Percentiles rank a stretch among this genome's conserved stretches.
These are phyloP conservation scores for Microchirus variegatus DNA, from an alignment of 2,797 vertebrate genomes.

Conservation along the genomic window DNA sequence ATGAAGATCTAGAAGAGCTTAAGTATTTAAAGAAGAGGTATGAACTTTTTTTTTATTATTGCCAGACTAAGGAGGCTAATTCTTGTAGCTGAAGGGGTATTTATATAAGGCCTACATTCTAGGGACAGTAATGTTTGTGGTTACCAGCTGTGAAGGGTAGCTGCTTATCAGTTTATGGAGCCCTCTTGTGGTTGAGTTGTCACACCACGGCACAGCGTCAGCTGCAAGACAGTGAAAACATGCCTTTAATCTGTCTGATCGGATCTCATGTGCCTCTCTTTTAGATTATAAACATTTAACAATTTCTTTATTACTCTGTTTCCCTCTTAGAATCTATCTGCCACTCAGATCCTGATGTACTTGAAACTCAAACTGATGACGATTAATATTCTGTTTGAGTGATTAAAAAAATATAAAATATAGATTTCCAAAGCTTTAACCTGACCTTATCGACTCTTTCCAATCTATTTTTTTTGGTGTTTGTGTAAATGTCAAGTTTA, in stretches of 20 bases:
- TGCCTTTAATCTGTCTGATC: neutral
- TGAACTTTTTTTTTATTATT: slow-evolving; percentile 70
- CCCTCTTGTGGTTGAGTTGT: slow-evolving; percentile 60
- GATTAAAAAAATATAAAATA: too few species aligned
- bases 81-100: slow-evolving; percentile 64
- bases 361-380: too few species aligned
- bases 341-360: too few species aligned
- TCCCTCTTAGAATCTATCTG: too few species aligned
- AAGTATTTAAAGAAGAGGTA: slow-evolving; percentile 66
- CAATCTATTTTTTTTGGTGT: too few species aligned
- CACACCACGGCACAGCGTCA: slow-evolving; percentile 15
- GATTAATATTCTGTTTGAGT: too few species aligned
- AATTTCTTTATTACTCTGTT: too few species aligned
- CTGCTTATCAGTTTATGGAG: slow-evolving; percentile 40
- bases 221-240: slow-evolving; percentile 3
- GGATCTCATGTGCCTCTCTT: too few species aligned
- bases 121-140: slow-evolving; percentile 50
- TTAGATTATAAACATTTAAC: too few species aligned
- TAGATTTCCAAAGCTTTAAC: too few species aligned
- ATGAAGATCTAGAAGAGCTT: slow-evolving; percentile 72
- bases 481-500: too few species aligned
- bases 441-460: too few species aligned
- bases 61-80: slow-evolving; percentile 69
- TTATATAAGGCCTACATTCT: slow-evolving; percentile 68
- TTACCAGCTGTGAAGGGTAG: slow-evolving; percentile 38